These are phyloP conservation scores for Lithophane ornitopus DNA, from an alignment of 2,888 invertebrate species.

Conservation along the genomic window DNA sequence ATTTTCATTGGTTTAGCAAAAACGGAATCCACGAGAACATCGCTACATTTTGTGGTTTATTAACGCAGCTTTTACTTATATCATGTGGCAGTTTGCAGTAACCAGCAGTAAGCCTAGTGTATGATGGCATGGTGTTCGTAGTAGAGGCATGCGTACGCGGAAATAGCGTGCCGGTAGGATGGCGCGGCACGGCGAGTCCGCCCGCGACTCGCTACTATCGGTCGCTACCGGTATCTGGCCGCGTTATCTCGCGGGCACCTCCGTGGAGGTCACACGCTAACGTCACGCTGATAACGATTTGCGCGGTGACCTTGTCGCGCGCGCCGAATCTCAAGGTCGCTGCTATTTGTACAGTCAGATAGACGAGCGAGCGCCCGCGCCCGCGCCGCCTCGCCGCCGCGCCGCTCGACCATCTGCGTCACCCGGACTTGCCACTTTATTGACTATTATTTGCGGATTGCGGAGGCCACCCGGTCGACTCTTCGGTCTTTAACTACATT, in stretches of 20 bases:
- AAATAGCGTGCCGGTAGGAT: conserved; percentile 59
- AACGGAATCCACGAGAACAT: not conserved
- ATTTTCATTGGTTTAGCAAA: not conserved
- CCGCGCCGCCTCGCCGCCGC: conserved; percentile 70
- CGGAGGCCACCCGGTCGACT: conserved; percentile 79
- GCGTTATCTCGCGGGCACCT: conserved; percentile 88
- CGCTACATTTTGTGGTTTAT: not conserved
- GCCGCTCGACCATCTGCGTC: conserved; percentile 77
- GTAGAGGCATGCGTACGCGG: conserved; percentile 56
- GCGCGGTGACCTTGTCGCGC: conserved; percentile 90
- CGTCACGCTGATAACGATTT: conserved; percentile 90
- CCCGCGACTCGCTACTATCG: conserved; percentile 80
- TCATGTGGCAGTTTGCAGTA: not conserved
- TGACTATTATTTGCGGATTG: conserved; percentile 83
- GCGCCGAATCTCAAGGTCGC: conserved; percentile 90
- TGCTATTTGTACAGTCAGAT: conserved; percentile 89
- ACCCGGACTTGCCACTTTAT: conserved; percentile 84
- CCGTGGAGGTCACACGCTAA: conserved; percentile 88
- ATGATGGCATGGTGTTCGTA: conserved; percentile 7
- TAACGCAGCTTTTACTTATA: not conserved
- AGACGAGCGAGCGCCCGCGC: conserved; percentile 77
- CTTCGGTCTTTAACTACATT: conserved; percentile 68
- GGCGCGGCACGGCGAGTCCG: conserved; percentile 63
- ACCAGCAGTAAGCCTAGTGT: not conserved
- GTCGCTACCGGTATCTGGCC: conserved; percentile 85